Percentiles rank a stretch among this genome's conserved stretches.
These are phyloP conservation scores for Mionectes macconnelli DNA, from an alignment of 2,113 vertebrate species.

Conservation along the genomic window DNA sequence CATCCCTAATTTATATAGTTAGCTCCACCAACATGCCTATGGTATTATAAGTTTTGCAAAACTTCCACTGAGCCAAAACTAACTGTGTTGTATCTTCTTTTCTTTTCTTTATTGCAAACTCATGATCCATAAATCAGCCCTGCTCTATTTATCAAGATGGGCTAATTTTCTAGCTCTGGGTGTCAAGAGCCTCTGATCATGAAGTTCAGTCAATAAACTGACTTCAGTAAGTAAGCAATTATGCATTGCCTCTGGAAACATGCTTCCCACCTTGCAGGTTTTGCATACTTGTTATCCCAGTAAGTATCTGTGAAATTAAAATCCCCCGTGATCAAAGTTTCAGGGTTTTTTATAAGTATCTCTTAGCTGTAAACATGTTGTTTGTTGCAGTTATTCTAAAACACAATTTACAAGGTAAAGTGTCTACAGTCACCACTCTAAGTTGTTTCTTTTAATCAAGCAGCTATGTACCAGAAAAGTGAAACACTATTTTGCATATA, in stretches of 20 bases:
- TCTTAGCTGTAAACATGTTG: conserved; percentile 70
- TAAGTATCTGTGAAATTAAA: conserved; percentile 74
- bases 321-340: conserved; percentile 72
- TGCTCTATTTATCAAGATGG: conserved; percentile 48
- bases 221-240: conserved; percentile 74
- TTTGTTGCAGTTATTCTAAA: conserved; percentile 71
- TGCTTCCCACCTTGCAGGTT: conserved; percentile 65
- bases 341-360: conserved; percentile 59
- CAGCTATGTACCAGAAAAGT: conserved; percentile 44
- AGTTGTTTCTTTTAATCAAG: conserved; percentile 68
- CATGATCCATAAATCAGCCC: conserved; percentile 29
- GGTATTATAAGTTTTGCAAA: not conserved
- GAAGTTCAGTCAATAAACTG: conserved; percentile 70
- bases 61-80: not conserved
- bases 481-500: conserved; percentile 52
- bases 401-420: conserved; percentile 71
- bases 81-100: not conserved
- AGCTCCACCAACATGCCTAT: not conserved
- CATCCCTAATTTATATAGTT: not conserved
- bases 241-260: conserved; percentile 71
- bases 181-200: conserved; percentile 64
- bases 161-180: conserved; percentile 55
- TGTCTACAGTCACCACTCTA: conserved; percentile 66
- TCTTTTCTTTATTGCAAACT: not conserved
- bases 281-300: conserved; percentile 73